A percentile compares a stretch with the other conserved stretches of the same genome.
Evolutionary conservation across 2,888 invertebrate species (phyloP).

Genomic region (Chloroclysta siterata): DNA sequence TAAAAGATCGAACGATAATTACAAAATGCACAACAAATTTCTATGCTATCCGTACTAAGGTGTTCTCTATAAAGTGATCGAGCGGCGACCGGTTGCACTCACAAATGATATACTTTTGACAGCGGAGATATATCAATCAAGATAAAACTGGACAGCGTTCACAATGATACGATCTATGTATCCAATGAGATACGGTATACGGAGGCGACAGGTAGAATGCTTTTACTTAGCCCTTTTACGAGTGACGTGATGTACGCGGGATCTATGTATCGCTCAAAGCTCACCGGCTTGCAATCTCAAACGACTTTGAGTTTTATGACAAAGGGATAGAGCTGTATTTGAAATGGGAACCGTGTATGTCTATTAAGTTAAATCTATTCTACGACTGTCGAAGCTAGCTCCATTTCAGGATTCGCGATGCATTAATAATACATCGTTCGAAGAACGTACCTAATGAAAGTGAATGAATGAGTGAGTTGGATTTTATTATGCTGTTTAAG

Average conservation of each 20-base stretch:
- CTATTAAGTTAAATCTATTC: not conserved
- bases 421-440: not conserved
- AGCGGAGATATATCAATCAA: slow-evolving; percentile 47
- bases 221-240: slow-evolving; percentile 24
- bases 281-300: not conserved
- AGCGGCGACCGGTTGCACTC: slow-evolving; percentile 54
- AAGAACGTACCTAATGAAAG: not conserved
- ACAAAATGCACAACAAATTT: not conserved
- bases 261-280: not conserved
- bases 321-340: not conserved
- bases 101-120: slow-evolving; percentile 52
- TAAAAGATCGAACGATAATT: not conserved
- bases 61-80: slow-evolving; percentile 48
- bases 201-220: slow-evolving; percentile 27
- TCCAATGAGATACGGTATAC: slow-evolving; percentile 30
- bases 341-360: not conserved
- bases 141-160: slow-evolving; percentile 40
- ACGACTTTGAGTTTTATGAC: not conserved
- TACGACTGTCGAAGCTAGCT: not conserved
- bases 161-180: slow-evolving; percentile 33
- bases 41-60: slow-evolving; percentile 34
- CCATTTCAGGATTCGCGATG: not conserved
- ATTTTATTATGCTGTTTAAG: not conserved
- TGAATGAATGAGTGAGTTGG: not conserved
- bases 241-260: slow-evolving; percentile 4